A percentile compares a stretch with the other conserved stretches of the same genome.
These are phyloP conservation scores for Atopsyche davidsoni DNA, from an alignment of 1,140 invertebrate species.

Conservation along the genomic window DNA sequence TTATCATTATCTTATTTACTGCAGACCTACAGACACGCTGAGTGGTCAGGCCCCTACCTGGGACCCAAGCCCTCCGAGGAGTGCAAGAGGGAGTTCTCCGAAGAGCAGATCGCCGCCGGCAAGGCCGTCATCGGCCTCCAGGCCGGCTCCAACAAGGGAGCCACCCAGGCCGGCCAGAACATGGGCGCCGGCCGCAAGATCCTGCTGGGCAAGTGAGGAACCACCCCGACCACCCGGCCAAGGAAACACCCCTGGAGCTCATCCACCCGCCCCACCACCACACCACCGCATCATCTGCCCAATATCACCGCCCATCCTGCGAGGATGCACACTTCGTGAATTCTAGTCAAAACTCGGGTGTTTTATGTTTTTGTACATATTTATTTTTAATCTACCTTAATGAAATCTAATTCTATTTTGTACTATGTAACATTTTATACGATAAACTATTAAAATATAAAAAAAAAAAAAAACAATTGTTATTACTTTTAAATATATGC, in stretches of 20 bases:
- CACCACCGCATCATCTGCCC: neutral
- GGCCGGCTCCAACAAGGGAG: constrained; percentile 93
- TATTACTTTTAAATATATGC: constrained; percentile 8
- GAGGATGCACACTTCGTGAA: too few species aligned
- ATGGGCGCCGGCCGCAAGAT: constrained; percentile 89
- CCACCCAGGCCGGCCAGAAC: constrained; percentile 86
- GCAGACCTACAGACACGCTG: constrained; percentile 82
- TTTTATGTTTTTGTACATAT: constrained; percentile 13
- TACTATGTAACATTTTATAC: constrained; percentile 25
- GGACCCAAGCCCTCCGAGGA: constrained; percentile 89
- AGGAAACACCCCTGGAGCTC: neutral
- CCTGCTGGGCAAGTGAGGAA: constrained; percentile 73
- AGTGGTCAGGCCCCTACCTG: constrained; percentile 82
- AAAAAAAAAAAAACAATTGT: neutral
- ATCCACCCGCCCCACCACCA: neutral
- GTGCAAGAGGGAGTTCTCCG: constrained; percentile 85
- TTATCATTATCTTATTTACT: constrained; percentile 29
- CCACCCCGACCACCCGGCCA: neutral
- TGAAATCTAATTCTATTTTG: constrained; percentile 24
- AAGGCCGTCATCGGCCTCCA: constrained; percentile 89
- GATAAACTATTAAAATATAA: constrained; percentile 14
- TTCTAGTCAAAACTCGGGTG: too few species aligned
- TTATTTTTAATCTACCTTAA: constrained; percentile 12
- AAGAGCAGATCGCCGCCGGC: constrained; percentile 85
- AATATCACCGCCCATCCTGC: neutral